Base-by-base conservation (phyloP, 2,888 invertebrate genomes). In the Andrena bucephala region DNA sequence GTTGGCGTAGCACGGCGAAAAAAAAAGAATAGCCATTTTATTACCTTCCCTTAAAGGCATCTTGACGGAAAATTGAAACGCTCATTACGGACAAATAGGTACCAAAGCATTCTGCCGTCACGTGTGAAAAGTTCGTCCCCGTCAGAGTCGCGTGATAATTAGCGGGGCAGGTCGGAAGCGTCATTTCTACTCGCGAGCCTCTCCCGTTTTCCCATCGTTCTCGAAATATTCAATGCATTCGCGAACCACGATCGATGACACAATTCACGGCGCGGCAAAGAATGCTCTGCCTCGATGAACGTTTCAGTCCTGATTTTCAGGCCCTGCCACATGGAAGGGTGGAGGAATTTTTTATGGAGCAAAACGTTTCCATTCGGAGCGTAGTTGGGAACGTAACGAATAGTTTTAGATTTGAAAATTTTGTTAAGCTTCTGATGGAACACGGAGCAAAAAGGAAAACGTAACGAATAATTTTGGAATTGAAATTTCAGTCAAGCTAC, bases 41-140 rank as follows among this genome's bases (percentile, higher is more conserved):
- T 77, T 82, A 83, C 42, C 77, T 63, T 63, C 67, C 70, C 79
- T 78, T 73, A 78, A 36, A 60, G 65, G 63, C 80, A 76, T 73
- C 83, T 87, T 88, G 84, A 87, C 84, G 85, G 88, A 89, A 90
- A 89, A 90, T 89, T 87, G 89, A 88, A 90, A 85, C 83, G 84
- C 88, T 89, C 87, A 84, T 88, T 89, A 90, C 85, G 83, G 78
- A 72, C 84, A 88, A 89, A 87, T 87, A 84, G 84, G 84, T 87
- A 85, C 69, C 78, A 69, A 31, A 67, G 36, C 76, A 75, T 83
- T 73, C 81, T 71, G 73, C 36, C 59, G 66, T 66, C 77, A 69
- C 73, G 68, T 72, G 72, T 81, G 78, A 83, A 84, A 72, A 71
- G 63, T 82, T 20, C 20, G 52, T 67, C 60, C 60, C 57, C 48